Evolutionary conservation across 2,113 vertebrate genomes (phyloP).

Genomic region (Scatophagus argus): DNA sequence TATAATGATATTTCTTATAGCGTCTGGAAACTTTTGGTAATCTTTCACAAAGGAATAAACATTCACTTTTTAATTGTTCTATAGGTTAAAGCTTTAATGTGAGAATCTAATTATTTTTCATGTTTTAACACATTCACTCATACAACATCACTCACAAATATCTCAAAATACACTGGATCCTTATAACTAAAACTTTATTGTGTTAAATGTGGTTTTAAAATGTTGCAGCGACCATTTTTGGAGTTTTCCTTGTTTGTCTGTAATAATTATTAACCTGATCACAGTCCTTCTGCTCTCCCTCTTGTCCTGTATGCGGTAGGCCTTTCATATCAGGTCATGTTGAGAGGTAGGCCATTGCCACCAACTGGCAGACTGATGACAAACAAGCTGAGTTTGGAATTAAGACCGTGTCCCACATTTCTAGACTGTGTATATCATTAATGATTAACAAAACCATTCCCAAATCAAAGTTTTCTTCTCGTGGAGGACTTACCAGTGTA

Average conservation of each 20-base stretch:
- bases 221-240: no score
- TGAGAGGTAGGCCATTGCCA: background rate
- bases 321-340: background rate
- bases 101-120: background rate
- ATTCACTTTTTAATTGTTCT: no score
- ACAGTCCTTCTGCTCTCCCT: background rate
- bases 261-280: no score
- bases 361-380: background rate
- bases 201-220: no score
- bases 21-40: no score
- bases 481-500: background rate
- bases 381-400: background rate
- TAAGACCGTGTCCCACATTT: background rate
- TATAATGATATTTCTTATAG: background rate
- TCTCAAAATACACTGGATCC: no score
- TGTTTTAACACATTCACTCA: no score
- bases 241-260: no score
- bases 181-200: no score
- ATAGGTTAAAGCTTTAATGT: background rate
- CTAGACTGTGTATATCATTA: background rate
- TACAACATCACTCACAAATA: no score
- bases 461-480: background rate
- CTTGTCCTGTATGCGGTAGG: background rate
- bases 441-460: background rate
- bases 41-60: no score